These are phyloP conservation scores for Chascanopsetta lugubris DNA, from an alignment of 2,113 vertebrate genomes.

Conservation along the genomic window DNA sequence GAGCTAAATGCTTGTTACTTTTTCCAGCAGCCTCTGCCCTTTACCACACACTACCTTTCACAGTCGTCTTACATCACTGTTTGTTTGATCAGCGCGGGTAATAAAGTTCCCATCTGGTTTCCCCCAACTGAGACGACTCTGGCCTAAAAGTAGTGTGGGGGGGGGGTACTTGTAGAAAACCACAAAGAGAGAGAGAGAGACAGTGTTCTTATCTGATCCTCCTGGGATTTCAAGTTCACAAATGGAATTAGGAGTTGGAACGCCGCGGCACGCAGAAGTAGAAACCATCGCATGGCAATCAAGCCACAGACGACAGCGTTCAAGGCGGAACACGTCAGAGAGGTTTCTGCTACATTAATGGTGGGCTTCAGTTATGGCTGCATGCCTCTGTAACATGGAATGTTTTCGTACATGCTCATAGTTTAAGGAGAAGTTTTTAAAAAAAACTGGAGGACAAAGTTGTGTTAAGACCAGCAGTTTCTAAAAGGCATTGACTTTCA, in stretches of 20 bases:
- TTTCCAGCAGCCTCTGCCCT: conserved; percentile 41
- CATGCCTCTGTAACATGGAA: not conserved
- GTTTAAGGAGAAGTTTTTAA: not conserved
- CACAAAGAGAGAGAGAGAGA: conserved; percentile 30
- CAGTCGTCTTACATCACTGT: conserved; percentile 64
- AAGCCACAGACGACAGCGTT: not conserved
- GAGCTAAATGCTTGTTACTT: conserved; percentile 56
- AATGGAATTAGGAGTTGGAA: conserved; percentile 18
- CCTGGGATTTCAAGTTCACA: conserved; percentile 34
- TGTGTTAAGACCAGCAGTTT: conserved; percentile 25
- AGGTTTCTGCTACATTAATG: not conserved
- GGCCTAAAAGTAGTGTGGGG: conserved; percentile 23
- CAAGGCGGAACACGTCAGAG: not conserved
- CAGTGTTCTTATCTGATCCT: conserved; percentile 32
- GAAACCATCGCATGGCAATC: not conserved
- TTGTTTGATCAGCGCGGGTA: conserved; percentile 69
- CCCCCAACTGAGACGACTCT: conserved; percentile 32
- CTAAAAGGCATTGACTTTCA: not conserved
- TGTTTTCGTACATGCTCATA: no score
- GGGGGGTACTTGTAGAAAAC: conserved; percentile 48
- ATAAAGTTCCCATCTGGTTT: conserved; percentile 75
- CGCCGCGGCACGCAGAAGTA: not conserved
- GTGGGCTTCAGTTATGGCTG: not conserved
- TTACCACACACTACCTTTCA: conserved; percentile 52
- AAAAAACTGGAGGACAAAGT: not conserved